Percentiles rank a stretch among this genome's conserved stretches.
Conservation (phyloP, 1,140 invertebrate species). For the Caerostris darwini region DNA sequence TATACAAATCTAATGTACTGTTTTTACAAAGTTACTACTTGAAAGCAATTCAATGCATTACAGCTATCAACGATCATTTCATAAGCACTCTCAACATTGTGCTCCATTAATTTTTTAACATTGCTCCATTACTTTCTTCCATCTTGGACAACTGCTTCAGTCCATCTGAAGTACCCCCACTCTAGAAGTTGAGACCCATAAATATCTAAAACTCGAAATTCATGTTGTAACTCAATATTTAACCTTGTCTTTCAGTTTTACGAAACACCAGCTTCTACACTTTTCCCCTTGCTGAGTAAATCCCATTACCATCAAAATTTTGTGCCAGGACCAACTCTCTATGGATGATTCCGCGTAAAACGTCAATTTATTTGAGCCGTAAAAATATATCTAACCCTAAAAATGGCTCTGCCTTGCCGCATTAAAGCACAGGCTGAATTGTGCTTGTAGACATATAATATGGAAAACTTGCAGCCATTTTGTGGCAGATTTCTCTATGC, state of each 20-base stretch:
- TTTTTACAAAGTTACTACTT: too few relatives aligned
- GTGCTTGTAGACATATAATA: constrained; percentile 10
- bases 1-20: too few relatives aligned
- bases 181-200: neutral
- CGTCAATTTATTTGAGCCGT: constrained; percentile 47
- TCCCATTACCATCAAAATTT: constrained; percentile 61
- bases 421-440: constrained; percentile 18
- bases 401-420: constrained; percentile 11
- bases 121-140: neutral
- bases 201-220: constrained; percentile 3
- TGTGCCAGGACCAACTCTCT: neutral
- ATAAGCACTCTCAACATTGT: neutral
- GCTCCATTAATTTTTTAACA: neutral
- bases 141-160: neutral
- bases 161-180: neutral
- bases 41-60: too few relatives aligned
- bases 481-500: neutral
- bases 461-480: constrained; percentile 42
- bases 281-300: constrained; percentile 16
- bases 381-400: constrained; percentile 58
- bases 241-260: constrained; percentile 43
- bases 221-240: constrained; percentile 30
- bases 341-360: constrained; percentile 32
- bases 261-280: neutral
- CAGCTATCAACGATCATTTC: too few relatives aligned